These are phyloP conservation scores for Cephus pygmeus DNA, from an alignment of 2,888 invertebrate genomes.

Conservation along the genomic window DNA sequence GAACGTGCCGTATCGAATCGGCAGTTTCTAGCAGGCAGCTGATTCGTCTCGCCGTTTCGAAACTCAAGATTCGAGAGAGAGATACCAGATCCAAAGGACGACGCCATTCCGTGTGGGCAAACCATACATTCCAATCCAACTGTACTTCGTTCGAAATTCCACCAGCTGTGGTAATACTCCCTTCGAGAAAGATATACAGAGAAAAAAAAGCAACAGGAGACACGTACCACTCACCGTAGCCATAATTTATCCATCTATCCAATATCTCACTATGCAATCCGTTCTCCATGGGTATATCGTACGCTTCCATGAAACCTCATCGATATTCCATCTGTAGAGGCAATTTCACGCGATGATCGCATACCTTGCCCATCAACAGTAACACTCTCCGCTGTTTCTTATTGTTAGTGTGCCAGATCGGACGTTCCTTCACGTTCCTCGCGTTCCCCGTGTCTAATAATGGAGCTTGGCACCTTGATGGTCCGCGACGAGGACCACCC, in stretches of 20 bases:
- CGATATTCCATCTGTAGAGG: constrained; percentile 21
- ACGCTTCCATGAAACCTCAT: constrained; percentile 10
- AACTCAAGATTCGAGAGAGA: background rate
- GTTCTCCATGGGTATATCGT: background rate
- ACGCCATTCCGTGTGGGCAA: background rate
- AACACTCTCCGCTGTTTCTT: constrained; percentile 9
- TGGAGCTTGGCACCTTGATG: constrained; percentile 54
- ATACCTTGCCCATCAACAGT: constrained; percentile 9
- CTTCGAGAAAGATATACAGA: background rate
- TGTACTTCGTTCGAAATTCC: background rate
- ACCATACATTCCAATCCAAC: background rate
- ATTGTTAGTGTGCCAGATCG: constrained; percentile 1
- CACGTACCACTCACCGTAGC: background rate
- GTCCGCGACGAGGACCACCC: constrained; percentile 47
- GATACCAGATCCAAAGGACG: background rate
- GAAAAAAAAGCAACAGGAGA: background rate
- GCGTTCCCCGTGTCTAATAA: constrained; percentile 51
- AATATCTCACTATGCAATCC: background rate
- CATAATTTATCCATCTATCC: background rate
- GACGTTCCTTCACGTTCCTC: constrained; percentile 43
- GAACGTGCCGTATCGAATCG: background rate
- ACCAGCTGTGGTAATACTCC: background rate
- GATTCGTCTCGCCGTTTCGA: background rate
- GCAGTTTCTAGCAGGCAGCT: background rate
- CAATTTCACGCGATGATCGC: constrained; percentile 28